Evolutionary conservation across 2,113 vertebrate genomes (phyloP).

Genomic region (Taxidea taxus): DNA sequence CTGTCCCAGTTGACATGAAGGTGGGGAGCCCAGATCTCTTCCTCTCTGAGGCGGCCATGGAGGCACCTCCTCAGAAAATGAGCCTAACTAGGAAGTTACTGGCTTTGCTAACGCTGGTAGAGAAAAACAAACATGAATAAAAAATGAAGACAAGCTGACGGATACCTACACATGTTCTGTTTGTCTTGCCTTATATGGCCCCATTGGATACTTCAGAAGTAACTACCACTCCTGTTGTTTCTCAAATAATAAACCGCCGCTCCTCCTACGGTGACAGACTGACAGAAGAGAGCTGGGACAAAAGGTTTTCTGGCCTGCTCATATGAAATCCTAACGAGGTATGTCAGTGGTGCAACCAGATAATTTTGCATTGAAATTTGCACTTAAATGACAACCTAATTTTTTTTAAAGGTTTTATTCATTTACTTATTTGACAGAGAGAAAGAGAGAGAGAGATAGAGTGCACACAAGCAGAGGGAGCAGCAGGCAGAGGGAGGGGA

Average conservation of each 20-base stretch:
- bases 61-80: not conserved
- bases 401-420: too few species aligned
- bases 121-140: conserved; percentile 61
- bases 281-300: conserved; percentile 52
- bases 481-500: too few species aligned
- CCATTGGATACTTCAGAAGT: conserved; percentile 61
- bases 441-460: too few species aligned
- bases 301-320: conserved; percentile 13
- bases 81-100: not conserved
- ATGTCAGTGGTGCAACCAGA: not conserved
- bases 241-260: conserved; percentile 66
- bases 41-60: not conserved
- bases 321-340: conserved; percentile 47
- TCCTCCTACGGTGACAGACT: conserved; percentile 61
- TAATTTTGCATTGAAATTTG: conserved; percentile 13
- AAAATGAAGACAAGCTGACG: conserved; percentile 56
- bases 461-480: too few species aligned
- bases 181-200: conserved; percentile 62
- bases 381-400: not conserved
- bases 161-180: conserved; percentile 59
- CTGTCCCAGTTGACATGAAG: not conserved
- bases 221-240: conserved; percentile 60
- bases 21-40: not conserved
- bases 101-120: conserved; percentile 32
- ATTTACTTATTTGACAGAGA: too few species aligned